Evolutionary conservation across 35 echinoderm and acorn worm genomes (phyloP).

Genomic region (Diadema setosum): DNA sequence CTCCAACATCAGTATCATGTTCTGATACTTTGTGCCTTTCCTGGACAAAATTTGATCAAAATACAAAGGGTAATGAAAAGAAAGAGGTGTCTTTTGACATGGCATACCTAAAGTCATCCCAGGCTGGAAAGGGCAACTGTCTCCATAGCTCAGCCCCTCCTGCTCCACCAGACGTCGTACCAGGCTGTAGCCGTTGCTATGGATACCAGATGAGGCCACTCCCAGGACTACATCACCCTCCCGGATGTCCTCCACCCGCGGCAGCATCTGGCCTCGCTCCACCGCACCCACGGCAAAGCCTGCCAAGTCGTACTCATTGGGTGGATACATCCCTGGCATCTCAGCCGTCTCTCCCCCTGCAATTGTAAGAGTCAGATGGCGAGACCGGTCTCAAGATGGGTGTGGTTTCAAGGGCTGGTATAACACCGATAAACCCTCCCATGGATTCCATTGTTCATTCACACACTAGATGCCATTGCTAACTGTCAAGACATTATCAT

Average conservation of each 20-base stretch:
- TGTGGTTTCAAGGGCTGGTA: no score
- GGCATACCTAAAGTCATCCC: slow-evolving; percentile 49
- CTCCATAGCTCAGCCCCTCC: slow-evolving; percentile 42
- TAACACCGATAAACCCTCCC: no score
- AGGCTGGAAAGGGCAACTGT: slow-evolving; percentile 59
- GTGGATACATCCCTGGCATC: slow-evolving; percentile 87
- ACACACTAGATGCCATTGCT: no score
- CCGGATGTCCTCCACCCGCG: slow-evolving; percentile 46
- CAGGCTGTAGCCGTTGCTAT: slow-evolving; percentile 97
- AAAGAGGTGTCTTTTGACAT: no score
- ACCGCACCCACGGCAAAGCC: slow-evolving; percentile 91
- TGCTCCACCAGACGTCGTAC: slow-evolving; percentile 74
- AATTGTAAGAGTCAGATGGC: no score
- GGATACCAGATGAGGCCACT: slow-evolving; percentile 91
- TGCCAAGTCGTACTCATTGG: slow-evolving; percentile 88
- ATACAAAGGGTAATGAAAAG: no score
- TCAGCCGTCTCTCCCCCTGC: slow-evolving; percentile 95
- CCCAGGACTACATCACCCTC: slow-evolving; percentile 82
- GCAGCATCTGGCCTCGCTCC: slow-evolving; percentile 57
- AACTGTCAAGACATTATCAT: no score
- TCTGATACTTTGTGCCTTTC: no score
- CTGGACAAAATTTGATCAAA: no score
- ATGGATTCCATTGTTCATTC: no score
- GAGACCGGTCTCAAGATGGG: no score
- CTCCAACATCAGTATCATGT: no score